Evolutionary conservation across 1,140 invertebrate genomes (phyloP), one percentile per base, ranked within the genome.

Genomic region (Ooceraea biroi): DNA sequence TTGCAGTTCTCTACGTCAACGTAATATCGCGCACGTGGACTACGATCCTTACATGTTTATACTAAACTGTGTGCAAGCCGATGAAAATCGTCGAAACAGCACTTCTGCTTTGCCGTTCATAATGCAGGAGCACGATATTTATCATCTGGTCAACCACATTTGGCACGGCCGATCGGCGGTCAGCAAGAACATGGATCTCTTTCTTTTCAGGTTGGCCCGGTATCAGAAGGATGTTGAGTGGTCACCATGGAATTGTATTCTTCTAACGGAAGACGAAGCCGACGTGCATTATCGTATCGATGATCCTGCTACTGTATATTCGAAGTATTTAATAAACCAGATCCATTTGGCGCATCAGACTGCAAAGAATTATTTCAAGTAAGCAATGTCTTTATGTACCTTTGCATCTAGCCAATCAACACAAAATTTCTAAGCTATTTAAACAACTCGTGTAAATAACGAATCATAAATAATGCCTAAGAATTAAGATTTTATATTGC

Each of bases 211-310:
- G 55, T 87, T 97, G 25, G 95, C 95, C 36, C 93, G 96, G 14
- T 97, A 96, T 94, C 90, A 95, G 48, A 92, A 93, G 1, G 85
- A 95, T 4, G 89, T 95, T 48, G 95, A 96, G 55, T 97, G 96
- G 96, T 95, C 96, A 10, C 96, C 96, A 0, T 97, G 96, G 96
- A 97, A 97, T 89, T 97, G 96, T 86, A 95, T 97, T 71, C 90
- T 97, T 22, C 91, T 97, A 0, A 97, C 96, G 0, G 91, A 95
- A 0, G 95, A 96, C 61, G 96, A 97, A 92, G 95, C 95, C 58
- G 95, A 96, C 77, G 92, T 94, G 4, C 96, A 97, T 78, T 72
- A 66, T 44, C 82, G 22, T 7, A 82, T 89, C 19, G 57, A 85
- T 19, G 89, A 92, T 71, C 76, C 87, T 8, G 11, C 73, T n/a